Evolutionary conservation across 2,113 vertebrate species (phyloP).

Genomic region (Tylochromis polylepis): DNA sequence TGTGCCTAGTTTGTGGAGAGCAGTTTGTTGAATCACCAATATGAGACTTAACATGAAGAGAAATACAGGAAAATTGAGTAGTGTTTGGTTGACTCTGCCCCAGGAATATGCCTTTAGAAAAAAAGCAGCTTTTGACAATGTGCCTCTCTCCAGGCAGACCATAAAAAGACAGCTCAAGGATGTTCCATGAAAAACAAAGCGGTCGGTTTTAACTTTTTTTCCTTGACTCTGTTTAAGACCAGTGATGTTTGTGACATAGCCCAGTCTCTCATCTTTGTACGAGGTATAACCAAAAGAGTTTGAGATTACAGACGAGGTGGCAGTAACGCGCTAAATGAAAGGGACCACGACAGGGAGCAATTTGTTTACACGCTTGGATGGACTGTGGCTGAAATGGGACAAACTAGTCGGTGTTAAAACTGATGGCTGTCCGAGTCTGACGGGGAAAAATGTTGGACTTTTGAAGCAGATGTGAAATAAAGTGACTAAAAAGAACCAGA

Average conservation of each 20-base stretch:
- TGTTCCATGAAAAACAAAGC: accelerated
- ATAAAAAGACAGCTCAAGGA: accelerated
- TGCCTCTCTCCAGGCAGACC: not conserved
- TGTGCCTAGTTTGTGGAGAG: not conserved
- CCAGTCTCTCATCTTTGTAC: accelerated
- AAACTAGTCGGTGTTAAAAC: not conserved
- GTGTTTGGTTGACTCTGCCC: not conserved
- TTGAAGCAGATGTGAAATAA: not conserved
- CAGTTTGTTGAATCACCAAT: not conserved
- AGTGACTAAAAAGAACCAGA: not conserved
- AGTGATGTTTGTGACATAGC: not conserved
- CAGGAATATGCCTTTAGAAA: not conserved
- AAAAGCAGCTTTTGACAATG: not conserved
- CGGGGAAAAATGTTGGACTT: accelerated
- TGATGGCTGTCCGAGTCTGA: accelerated
- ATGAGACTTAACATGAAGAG: not conserved
- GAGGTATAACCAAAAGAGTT: accelerated
- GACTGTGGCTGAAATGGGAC: not conserved
- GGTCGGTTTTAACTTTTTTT: too few relatives aligned
- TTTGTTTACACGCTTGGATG: not conserved
- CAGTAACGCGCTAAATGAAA: not conserved
- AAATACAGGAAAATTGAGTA: not conserved
- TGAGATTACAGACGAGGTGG: not conserved
- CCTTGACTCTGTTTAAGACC: not conserved
- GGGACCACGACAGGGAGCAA: accelerated